Base-by-base conservation (phyloP, 1,140 invertebrate species). In the Acromyrmex echinatior region DNA sequence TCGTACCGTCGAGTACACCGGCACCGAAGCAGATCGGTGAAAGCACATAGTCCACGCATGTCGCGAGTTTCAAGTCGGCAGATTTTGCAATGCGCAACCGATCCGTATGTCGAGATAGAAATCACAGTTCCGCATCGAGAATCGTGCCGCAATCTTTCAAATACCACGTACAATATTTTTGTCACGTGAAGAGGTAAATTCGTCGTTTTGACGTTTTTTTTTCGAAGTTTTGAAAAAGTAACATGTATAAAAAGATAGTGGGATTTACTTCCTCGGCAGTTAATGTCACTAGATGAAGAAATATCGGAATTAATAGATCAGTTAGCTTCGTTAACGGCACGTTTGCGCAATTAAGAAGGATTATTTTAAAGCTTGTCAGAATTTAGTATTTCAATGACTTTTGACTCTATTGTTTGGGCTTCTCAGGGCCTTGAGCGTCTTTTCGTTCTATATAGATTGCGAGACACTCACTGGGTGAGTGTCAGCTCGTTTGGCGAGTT, bases 21-120 rank as follows among this genome's bases (percentile, higher is more conserved):
- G 76, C 68, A 60, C 76, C 53, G 74, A 79, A 66, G 77, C 53
- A 74, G 70, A 84, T 74, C 56, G 80, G 80, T 84, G 80, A 84
- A 84, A 84, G 80, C 80, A 84, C 60, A 84, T 76, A 70, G 70
- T 76, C 58, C 70, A 49, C 35, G 53, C 56, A 25, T 68, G 65
- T 79, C 77, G 79, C 35, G 63, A 63, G 80, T 84, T 84, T 84
- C 80, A 45, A 84, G 70, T 74, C 65, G 66, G 49, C 31, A 31
- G 31, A 88, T 88, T 90, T 89, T 88, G 84, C 70, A 86, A 80
- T 65, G 65, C 76, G 70, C 74, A 66, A 79, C 86, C 88, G 88
- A 89, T 88, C 71, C 74, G 73, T 85, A 68, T 62, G 56, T 63
- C 39, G 70, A 60, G 80, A 84, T 84, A 62, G 80, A 84, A 84